These are phyloP conservation scores for Ptilorrhoa leucosticta DNA, from an alignment of 2,113 vertebrate genomes.

Conservation along the genomic window DNA sequence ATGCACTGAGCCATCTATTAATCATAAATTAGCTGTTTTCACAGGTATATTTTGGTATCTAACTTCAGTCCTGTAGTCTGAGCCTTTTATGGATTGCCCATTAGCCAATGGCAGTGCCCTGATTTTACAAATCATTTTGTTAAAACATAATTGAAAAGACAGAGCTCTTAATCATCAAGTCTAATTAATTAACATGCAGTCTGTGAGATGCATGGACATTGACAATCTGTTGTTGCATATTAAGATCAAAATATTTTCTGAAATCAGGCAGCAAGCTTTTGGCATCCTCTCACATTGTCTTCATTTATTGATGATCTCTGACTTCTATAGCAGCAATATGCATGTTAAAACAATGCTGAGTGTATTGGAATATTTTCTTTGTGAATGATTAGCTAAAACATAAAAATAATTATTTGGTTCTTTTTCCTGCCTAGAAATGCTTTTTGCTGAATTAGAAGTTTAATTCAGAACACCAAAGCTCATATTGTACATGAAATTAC, in stretches of 20 bases:
- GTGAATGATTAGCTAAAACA: background rate
- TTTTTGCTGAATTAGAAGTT: conserved; percentile 7
- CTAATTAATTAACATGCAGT: conserved; percentile 48
- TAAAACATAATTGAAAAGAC: conserved; percentile 36
- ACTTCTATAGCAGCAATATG: background rate
- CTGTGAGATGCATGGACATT: background rate
- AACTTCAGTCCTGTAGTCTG: background rate
- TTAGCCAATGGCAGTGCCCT: background rate
- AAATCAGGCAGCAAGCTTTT: conserved; percentile 20
- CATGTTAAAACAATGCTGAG: background rate
- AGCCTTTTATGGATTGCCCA: background rate
- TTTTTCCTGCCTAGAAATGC: background rate
- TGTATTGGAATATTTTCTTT: background rate
- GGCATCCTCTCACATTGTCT: conserved; percentile 14
- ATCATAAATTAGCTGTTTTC: background rate
- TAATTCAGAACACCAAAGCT: background rate
- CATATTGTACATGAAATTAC: background rate
- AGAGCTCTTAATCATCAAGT: conserved; percentile 31
- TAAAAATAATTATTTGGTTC: background rate
- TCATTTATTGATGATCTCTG: background rate
- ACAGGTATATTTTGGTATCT: background rate
- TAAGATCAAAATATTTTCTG: conserved; percentile 49
- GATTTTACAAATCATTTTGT: conserved; percentile 17
- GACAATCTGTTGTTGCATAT: conserved; percentile 46
- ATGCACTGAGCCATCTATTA: background rate